Evolutionary conservation across 1,140 invertebrate genomes (phyloP).

Genomic region (Drosophila truncata): DNA sequence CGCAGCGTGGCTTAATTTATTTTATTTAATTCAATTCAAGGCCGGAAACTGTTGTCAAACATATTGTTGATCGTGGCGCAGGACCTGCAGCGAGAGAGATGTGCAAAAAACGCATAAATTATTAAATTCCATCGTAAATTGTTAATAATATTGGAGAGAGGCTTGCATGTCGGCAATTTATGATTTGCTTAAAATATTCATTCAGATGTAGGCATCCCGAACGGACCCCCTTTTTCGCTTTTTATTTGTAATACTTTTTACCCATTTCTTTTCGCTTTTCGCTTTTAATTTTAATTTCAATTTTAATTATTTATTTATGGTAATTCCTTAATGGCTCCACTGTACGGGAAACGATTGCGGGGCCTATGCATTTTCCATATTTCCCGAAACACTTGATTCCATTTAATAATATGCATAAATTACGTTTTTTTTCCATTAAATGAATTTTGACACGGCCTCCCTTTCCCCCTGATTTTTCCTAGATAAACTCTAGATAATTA

Average conservation of each 20-base stretch:
- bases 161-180: conserved; percentile 64
- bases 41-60: conserved; percentile 79
- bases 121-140: conserved; percentile 65
- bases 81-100: conserved; percentile 61
- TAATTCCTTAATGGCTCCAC: conserved; percentile 67
- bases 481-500: conserved; percentile 61
- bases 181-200: conserved; percentile 72
- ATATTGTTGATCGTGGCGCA: conserved; percentile 59
- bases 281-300: conserved; percentile 31
- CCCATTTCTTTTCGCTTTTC: background rate
- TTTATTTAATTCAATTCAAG: conserved; percentile 64
- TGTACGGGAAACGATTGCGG: conserved; percentile 11
- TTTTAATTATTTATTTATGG: conserved; percentile 68
- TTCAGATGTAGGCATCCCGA: conserved; percentile 37
- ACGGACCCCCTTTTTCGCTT: conserved; percentile 3
- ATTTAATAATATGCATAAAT: conserved; percentile 33
- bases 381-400: conserved; percentile 27
- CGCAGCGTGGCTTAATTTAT: conserved; percentile 47
- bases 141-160: conserved; percentile 66
- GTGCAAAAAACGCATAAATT: conserved; percentile 60
- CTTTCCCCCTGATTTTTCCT: conserved; percentile 2
- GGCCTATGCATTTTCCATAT: conserved; percentile 26
- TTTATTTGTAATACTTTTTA: conserved; percentile 14
- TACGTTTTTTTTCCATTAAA: conserved; percentile 13
- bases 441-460: background rate